Conservation (phyloP, 2,888 invertebrate genomes). For the Pediacus dermestoides region DNA sequence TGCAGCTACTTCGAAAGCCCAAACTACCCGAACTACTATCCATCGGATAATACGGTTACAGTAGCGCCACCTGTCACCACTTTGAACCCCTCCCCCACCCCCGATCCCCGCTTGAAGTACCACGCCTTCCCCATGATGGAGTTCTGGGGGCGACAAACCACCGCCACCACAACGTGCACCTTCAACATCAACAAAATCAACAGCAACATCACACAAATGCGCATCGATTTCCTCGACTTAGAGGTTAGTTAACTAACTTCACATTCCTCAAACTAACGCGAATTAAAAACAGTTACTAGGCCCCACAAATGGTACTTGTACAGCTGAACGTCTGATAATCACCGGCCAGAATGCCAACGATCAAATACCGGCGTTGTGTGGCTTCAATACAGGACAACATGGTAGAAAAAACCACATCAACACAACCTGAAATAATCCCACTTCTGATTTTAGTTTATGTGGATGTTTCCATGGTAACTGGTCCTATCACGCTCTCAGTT, state of each 20-base stretch:
- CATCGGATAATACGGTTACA: slow-evolving; percentile 34
- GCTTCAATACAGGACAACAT: slow-evolving; percentile 73
- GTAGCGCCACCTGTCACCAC: slow-evolving; percentile 32
- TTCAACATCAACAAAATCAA: slow-evolving; percentile 62
- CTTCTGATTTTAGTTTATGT: slow-evolving; percentile 59
- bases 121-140: neutral
- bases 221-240: slow-evolving; percentile 66
- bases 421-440: slow-evolving; percentile 1
- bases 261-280: too few relatives aligned
- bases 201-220: slow-evolving; percentile 61
- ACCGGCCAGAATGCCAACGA: slow-evolving; percentile 69
- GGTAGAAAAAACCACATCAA: slow-evolving; percentile 50
- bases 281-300: slow-evolving; percentile 67
- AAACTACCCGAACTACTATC: slow-evolving; percentile 58
- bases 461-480: slow-evolving; percentile 61
- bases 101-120: slow-evolving; percentile 35
- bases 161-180: slow-evolving; percentile 61
- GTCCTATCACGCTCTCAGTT: slow-evolving; percentile 64
- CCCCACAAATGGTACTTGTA: slow-evolving; percentile 66
- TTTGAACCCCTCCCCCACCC: slow-evolving; percentile 31
- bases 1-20: slow-evolving; percentile 72
- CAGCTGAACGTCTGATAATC: slow-evolving; percentile 66
- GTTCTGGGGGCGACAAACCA: slow-evolving; percentile 29
- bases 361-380: slow-evolving; percentile 68
- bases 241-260: too few relatives aligned